A percentile compares a stretch with the other conserved stretches of the same genome.
Conservation (phyloP, 2,888 invertebrate species). For the Scaptomyza flava region DNA sequence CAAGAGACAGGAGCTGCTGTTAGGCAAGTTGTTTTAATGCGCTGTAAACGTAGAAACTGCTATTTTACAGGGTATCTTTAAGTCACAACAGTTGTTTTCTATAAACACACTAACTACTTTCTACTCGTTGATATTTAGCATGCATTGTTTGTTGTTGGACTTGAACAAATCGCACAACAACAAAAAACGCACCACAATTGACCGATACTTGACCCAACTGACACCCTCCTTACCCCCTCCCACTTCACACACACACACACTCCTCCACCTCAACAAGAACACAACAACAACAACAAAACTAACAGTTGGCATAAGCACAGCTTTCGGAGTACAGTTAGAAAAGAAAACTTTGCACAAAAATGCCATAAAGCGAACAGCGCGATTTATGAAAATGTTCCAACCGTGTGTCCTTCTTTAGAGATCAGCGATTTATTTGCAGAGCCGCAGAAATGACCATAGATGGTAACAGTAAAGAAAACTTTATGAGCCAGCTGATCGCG, state of each 20-base stretch:
- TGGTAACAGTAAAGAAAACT: constrained; percentile 55
- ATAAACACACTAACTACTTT: background rate
- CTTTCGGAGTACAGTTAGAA: constrained; percentile 41
- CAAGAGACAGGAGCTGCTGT: constrained; percentile 1
- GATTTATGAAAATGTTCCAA: constrained; percentile 73
- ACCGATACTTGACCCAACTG: constrained; percentile 68
- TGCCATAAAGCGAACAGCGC: constrained; percentile 63
- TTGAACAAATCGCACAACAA: background rate
- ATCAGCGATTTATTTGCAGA: constrained; percentile 67
- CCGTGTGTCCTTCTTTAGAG: constrained; percentile 63
- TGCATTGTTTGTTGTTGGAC: constrained; percentile 52
- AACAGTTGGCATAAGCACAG: constrained; percentile 2
- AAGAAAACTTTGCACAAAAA: constrained; percentile 72
- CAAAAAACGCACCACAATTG: constrained; percentile 41
- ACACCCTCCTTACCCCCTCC: constrained; percentile 12
- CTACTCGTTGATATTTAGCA: constrained; percentile 52
- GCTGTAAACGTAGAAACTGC: too few relatives aligned
- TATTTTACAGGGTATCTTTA: constrained; percentile 23
- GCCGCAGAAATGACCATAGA: constrained; percentile 43
- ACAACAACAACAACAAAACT: background rate
- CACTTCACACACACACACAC: constrained; percentile 1
- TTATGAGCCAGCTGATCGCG: constrained; percentile 70
- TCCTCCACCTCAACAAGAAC: background rate
- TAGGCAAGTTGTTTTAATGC: background rate
- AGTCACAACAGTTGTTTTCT: background rate